A percentile compares a stretch with the other conserved stretches of the same genome.
Conservation (phyloP, 2,113 vertebrate genomes). For the Panthera leo region DNA sequence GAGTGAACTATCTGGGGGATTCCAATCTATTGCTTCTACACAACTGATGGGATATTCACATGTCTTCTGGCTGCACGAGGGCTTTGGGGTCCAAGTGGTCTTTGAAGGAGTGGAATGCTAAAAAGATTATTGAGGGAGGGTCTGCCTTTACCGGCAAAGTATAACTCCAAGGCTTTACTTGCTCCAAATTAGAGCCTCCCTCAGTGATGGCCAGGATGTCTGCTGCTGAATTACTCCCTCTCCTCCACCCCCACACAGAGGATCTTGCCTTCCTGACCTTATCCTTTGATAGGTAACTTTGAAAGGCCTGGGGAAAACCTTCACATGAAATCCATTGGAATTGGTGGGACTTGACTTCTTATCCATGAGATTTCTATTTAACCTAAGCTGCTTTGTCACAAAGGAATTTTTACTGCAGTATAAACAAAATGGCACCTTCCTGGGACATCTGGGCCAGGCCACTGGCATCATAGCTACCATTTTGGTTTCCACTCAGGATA, state of each 20-base stretch:
- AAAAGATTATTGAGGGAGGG: conserved; percentile 71
- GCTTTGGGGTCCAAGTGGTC: conserved; percentile 52
- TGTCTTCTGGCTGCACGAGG: conserved; percentile 70
- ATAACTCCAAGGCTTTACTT: not conserved
- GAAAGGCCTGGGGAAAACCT: not conserved
- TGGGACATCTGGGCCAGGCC: not conserved
- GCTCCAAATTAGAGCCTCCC: conserved; percentile 28
- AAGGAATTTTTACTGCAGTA: not conserved
- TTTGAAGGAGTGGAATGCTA: conserved; percentile 72
- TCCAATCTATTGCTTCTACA: conserved; percentile 72
- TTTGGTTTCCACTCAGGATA: not conserved
- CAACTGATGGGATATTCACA: conserved; percentile 80
- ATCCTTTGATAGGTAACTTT: not conserved
- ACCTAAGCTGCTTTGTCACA: not conserved
- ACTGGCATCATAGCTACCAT: not conserved
- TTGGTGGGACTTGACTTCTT: not conserved
- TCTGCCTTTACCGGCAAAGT: conserved; percentile 55
- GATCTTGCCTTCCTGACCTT: not conserved
- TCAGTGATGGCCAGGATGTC: not conserved
- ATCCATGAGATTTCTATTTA: not conserved
- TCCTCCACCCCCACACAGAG: not conserved
- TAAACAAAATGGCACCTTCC: not conserved
- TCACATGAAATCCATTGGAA: not conserved
- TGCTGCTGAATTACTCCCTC: conserved; percentile 14
- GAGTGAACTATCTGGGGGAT: conserved; percentile 78